Evolutionary conservation across 2,888 invertebrate species (phyloP).

Genomic region (Drosophila monieri): DNA sequence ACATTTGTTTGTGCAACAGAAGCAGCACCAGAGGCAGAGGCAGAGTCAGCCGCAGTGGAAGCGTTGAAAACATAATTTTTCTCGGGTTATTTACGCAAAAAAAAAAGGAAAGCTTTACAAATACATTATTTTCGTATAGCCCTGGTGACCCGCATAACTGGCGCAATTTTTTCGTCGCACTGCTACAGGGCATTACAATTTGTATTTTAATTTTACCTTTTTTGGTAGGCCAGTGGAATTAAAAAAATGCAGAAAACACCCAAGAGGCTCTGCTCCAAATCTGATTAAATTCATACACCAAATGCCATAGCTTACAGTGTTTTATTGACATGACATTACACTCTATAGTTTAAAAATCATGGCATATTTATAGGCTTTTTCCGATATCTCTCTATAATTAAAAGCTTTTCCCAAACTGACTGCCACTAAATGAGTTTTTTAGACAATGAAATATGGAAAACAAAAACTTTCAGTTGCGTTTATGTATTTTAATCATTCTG

Average conservation of each 20-base stretch:
- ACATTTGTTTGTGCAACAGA: slow-evolving; percentile 69
- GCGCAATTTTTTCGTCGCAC: slow-evolving; percentile 35
- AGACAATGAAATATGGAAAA: slow-evolving; percentile 3
- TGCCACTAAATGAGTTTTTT: neutral
- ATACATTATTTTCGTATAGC: slow-evolving; percentile 20
- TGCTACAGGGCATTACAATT: slow-evolving; percentile 31
- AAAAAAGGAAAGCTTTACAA: slow-evolving; percentile 28
- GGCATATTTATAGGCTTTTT: slow-evolving; percentile 21
- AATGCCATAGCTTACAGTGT: neutral
- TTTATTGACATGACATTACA: slow-evolving; percentile 8
- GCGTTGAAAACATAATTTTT: slow-evolving; percentile 62
- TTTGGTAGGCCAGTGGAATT: slow-evolving; percentile 5
- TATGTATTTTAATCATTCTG: neutral
- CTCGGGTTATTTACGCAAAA: slow-evolving; percentile 33
- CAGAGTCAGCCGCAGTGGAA: slow-evolving; percentile 2
- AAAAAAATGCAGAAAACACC: neutral
- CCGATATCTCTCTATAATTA: neutral
- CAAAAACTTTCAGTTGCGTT: neutral
- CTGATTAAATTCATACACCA: neutral
- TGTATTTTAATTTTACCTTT: slow-evolving; percentile 3
- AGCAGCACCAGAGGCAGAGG: slow-evolving; percentile 42
- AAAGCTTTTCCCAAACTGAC: slow-evolving; percentile 18
- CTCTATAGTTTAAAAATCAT: neutral
- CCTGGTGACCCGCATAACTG: slow-evolving; percentile 23
- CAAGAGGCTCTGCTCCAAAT: neutral